These are phyloP conservation scores for Natator depressus DNA, from an alignment of 2,113 vertebrate genomes.

Conservation along the genomic window DNA sequence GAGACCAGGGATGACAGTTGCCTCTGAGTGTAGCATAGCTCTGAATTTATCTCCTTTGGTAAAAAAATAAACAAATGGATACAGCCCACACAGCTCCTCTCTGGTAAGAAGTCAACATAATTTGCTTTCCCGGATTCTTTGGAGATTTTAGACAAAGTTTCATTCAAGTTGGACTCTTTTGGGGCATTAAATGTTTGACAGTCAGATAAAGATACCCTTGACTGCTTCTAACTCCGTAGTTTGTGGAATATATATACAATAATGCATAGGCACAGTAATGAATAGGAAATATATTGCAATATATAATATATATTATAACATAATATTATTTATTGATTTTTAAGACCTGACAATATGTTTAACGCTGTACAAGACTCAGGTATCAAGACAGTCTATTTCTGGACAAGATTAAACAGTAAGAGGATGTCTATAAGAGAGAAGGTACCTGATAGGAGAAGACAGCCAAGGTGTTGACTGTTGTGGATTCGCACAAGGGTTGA, in stretches of 20 bases:
- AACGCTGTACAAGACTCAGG: not conserved
- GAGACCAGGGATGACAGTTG: conserved; percentile 4
- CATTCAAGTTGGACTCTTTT: not conserved
- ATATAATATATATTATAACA: not conserved
- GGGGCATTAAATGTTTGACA: conserved; percentile 9
- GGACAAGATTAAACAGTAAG: not conserved
- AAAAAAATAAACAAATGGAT: not conserved
- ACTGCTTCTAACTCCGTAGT: not conserved
- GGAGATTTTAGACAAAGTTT: conserved; percentile 24
- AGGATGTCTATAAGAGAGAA: not conserved
- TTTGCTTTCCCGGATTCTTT: not conserved
- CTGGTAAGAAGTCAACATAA: not conserved
- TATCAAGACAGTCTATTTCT: not conserved
- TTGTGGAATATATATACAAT: not conserved
- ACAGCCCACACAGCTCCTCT: not conserved
- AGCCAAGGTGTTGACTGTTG: not conserved
- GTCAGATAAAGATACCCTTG: not conserved
- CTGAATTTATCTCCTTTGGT: not conserved
- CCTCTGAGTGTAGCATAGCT: not conserved
- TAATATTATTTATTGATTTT: not conserved
- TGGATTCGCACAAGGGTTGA: not conserved
- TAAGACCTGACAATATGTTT: not conserved
- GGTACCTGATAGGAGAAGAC: not conserved
- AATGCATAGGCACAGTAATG: not conserved
- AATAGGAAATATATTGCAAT: not conserved